A percentile compares a stretch with the other conserved stretches of the same genome.
phyloP scores from a whole-genome alignment of 2,113 vertebrate genomes.

The Bothrops jararaca region DNA sequence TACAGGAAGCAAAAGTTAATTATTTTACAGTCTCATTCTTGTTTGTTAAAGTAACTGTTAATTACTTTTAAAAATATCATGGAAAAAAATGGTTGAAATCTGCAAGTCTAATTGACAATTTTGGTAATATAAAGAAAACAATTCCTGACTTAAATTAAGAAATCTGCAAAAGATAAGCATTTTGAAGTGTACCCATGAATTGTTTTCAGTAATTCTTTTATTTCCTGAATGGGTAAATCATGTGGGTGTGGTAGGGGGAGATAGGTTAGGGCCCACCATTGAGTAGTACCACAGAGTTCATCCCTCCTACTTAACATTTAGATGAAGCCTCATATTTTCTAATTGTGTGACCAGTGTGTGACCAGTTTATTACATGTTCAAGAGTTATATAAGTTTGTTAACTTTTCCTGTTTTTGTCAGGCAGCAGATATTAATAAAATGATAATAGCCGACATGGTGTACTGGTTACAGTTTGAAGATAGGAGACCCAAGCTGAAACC shows the following conservation, averaged over 20 bases:
- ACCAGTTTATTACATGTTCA: background rate
- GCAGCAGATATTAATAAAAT: background rate
- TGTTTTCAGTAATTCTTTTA: background rate
- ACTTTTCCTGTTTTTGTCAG: background rate
- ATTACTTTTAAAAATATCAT: background rate
- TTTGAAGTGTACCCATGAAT: background rate
- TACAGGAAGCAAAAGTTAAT: background rate
- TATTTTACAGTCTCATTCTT: background rate
- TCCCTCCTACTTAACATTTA: background rate
- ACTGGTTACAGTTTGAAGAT: background rate
- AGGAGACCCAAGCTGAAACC: background rate
- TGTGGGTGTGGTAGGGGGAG: background rate
- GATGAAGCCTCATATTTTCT: background rate
- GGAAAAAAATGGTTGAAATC: background rate
- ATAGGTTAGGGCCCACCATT: background rate
- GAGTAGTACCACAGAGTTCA: background rate
- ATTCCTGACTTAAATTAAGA: background rate
- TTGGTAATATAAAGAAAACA: background rate
- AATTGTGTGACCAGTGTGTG: background rate
- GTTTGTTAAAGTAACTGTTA: background rate
- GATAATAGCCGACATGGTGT: background rate
- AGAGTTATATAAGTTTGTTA: background rate
- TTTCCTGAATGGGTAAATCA: background rate
- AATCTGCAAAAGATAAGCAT: background rate
- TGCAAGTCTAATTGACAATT: background rate